Percentiles rank a stretch among this genome's conserved stretches.
These are phyloP conservation scores for Pemphredon lugubris DNA, from an alignment of 2,888 invertebrate genomes.

Conservation along the genomic window DNA sequence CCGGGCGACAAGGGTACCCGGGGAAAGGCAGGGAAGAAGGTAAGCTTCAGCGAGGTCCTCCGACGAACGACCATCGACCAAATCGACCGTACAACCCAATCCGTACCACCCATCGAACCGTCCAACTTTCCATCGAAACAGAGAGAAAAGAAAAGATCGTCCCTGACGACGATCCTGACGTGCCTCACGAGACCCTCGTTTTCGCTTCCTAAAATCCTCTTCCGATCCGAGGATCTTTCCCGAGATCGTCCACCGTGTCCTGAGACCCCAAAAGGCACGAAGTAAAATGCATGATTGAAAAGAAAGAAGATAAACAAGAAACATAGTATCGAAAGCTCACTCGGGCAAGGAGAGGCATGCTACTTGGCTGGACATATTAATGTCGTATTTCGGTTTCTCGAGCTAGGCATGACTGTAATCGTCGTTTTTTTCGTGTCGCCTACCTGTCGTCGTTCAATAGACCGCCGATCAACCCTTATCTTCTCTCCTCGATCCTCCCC, in stretches of 20 bases:
- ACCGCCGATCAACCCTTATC: not conserved
- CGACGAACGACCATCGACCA: conserved; percentile 66
- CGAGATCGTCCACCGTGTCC: conserved; percentile 26
- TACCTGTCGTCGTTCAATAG: conserved; percentile 2
- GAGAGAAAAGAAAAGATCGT: conserved; percentile 11
- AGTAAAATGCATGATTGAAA: conserved; percentile 7
- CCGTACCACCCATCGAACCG: conserved; percentile 25
- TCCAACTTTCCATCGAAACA: conserved; percentile 44
- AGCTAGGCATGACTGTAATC: conserved; percentile 3
- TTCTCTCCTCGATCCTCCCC: not conserved
- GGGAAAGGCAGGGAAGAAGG: conserved; percentile 96
- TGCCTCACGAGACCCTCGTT: conserved; percentile 13
- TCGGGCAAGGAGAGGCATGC: conserved; percentile 25
- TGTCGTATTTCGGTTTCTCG: conserved; percentile 7
- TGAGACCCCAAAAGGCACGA: no score
- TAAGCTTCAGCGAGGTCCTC: conserved; percentile 84
- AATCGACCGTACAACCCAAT: conserved; percentile 51
- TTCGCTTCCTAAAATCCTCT: conserved; percentile 4
- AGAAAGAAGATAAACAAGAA: no score
- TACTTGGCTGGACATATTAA: conserved; percentile 13
- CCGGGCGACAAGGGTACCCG: conserved; percentile 94
- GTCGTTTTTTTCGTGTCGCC: not conserved
- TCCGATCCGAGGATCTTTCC: conserved; percentile 17
- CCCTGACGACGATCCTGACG: no score
- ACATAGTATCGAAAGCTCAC: conserved; percentile 10